Evolutionary conservation across 2,888 invertebrate species (phyloP).

Genomic region (Eilema caniola): DNA sequence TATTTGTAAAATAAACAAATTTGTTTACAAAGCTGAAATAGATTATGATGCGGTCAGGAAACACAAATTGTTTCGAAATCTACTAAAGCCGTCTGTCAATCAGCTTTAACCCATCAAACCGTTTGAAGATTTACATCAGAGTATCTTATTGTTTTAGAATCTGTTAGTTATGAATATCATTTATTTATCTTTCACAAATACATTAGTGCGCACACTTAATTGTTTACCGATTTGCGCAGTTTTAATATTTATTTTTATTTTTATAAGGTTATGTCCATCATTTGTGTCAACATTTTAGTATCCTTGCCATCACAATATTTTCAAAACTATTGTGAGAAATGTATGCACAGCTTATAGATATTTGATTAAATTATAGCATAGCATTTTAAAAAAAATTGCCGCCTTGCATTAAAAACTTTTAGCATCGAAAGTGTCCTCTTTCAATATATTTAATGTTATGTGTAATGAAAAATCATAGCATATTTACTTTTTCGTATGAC

Average conservation of each 20-base stretch:
- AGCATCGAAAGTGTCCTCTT: no score
- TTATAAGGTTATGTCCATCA: not conserved
- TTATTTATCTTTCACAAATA: constrained; percentile 3
- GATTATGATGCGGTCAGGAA: no score
- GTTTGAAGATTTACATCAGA: constrained; percentile 13
- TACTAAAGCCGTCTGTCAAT: not conserved
- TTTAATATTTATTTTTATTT: not conserved
- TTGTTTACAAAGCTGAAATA: no score
- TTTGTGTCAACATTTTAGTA: not conserved
- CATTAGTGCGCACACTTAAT: not conserved
- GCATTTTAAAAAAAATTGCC: no score
- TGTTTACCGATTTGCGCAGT: not conserved
- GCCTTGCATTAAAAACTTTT: not conserved
- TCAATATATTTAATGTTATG: no score
- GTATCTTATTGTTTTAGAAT: constrained; percentile 1
- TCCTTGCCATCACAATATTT: not conserved
- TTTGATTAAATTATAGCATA: no score
- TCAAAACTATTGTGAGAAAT: no score
- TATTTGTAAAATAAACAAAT: no score
- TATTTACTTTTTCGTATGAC: not conserved
- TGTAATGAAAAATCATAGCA: no score
- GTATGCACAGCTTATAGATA: no score
- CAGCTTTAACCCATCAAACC: constrained; percentile 11
- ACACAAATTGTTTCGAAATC: not conserved
- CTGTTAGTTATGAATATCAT: not conserved